A percentile compares a stretch with the other conserved stretches of the same genome.
Evolutionary conservation across 2,113 vertebrate genomes (phyloP).

Genomic region (Malurus melanocephalus): DNA sequence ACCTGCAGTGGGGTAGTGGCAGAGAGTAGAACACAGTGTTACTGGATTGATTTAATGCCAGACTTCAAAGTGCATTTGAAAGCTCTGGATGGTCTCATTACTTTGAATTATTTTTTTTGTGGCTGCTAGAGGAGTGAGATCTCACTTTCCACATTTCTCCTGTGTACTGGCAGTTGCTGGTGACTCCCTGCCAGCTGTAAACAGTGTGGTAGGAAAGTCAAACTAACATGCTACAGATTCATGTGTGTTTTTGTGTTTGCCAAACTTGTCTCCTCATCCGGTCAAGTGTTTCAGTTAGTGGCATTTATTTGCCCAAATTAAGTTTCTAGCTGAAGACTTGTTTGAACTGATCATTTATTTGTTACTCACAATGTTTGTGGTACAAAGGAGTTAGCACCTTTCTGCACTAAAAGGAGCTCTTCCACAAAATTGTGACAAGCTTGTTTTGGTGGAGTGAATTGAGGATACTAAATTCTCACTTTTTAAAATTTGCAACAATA

Average conservation of each 20-base stretch:
- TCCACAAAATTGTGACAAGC: background rate
- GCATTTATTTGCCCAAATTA: constrained; percentile 16
- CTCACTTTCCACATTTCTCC: constrained; percentile 64
- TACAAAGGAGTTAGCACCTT: background rate
- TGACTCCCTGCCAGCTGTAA: constrained; percentile 67
- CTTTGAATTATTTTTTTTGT: constrained; percentile 7
- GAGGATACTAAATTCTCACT: background rate
- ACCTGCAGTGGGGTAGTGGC: constrained; percentile 29
- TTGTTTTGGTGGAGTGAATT: background rate
- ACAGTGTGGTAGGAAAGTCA: constrained; percentile 69
- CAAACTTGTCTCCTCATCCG: constrained; percentile 44
- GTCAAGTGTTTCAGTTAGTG: constrained; percentile 50
- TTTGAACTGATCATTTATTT: constrained; percentile 31
- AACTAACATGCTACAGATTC: constrained; percentile 61
- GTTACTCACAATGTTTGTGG: constrained; percentile 4
- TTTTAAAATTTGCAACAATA: background rate
- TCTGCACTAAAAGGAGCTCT: background rate
- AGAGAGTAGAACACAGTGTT: constrained; percentile 33
- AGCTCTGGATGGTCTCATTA: constrained; percentile 52
- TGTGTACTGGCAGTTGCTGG: constrained; percentile 65
- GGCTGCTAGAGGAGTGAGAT: constrained; percentile 41
- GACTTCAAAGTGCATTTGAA: constrained; percentile 37
- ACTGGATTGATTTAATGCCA: constrained; percentile 55
- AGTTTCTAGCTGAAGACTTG: constrained; percentile 45
- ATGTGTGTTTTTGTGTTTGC: constrained; percentile 62